Conservation (phyloP, 2,113 vertebrate species). For the Anhinga anhinga region DNA sequence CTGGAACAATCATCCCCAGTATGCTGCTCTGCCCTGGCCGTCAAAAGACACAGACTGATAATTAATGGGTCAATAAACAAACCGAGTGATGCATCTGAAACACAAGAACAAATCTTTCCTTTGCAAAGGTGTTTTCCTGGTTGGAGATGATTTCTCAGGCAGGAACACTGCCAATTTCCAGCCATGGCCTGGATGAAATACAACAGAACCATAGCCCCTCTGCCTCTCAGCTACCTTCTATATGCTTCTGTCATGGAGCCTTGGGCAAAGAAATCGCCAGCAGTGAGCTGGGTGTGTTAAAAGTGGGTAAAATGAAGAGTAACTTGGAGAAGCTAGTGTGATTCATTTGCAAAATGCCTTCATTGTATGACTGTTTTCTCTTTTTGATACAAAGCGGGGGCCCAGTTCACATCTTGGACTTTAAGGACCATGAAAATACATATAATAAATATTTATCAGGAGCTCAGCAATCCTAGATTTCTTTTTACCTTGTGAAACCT, state of each 20-base stretch:
- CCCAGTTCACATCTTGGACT: neutral
- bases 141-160: neutral
- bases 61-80: constrained; percentile 52
- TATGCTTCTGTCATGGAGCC: neutral
- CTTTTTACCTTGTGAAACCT: neutral
- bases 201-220: neutral
- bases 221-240: neutral
- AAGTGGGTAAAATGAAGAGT: neutral
- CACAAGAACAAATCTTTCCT: neutral
- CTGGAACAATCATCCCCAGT: constrained; percentile 4
- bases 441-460: neutral
- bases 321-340: neutral
- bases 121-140: constrained; percentile 3
- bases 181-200: neutral
- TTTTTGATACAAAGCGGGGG: neutral
- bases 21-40: neutral
- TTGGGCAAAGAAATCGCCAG: neutral
- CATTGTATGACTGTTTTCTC: neutral
- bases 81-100: neutral
- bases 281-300: neutral
- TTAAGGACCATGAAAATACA: neutral
- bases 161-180: neutral
- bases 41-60: constrained; percentile 20
- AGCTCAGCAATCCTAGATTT: neutral
- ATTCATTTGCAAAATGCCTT: neutral